These are phyloP conservation scores for Trachelus stipa DNA, from an alignment of 2,888 invertebrate species.

Conservation along the genomic window DNA sequence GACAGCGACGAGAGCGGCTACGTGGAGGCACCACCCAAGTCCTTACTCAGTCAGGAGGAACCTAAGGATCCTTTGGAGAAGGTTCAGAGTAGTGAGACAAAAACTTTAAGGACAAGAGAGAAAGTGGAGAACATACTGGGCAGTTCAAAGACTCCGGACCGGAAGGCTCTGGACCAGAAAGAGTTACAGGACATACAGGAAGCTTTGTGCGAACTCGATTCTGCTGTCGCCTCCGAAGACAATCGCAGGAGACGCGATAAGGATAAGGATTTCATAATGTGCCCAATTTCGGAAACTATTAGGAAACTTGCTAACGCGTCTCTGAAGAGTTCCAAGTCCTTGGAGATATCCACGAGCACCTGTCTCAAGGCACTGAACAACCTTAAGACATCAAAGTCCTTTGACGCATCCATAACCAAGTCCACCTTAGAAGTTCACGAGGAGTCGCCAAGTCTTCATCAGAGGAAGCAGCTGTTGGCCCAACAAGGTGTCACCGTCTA, in stretches of 20 bases:
- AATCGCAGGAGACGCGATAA: constrained; percentile 36
- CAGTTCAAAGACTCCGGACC: constrained; percentile 23
- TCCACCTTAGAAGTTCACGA: constrained; percentile 45
- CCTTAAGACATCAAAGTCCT: constrained; percentile 50
- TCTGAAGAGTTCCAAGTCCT: constrained; percentile 54
- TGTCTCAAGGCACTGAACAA: constrained; percentile 53
- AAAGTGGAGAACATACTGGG: constrained; percentile 5
- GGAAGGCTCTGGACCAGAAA: constrained; percentile 22
- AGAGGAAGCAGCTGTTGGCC: constrained; percentile 60
- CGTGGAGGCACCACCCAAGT: constrained; percentile 74
- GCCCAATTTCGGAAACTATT: constrained; percentile 63
- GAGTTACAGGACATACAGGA: constrained; percentile 4
- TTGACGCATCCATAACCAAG: constrained; percentile 36
- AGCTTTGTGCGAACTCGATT: constrained; percentile 8
- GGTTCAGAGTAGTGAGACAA: constrained; percentile 15
- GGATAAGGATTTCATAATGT: constrained; percentile 58
- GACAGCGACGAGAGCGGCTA: constrained; percentile 93
- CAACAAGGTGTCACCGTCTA: constrained; percentile 62
- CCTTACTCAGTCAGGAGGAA: constrained; percentile 28
- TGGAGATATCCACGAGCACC: constrained; percentile 52
- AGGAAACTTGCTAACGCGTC: constrained; percentile 62
- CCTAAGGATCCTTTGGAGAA: constrained; percentile 13
- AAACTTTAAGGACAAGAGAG: not conserved
- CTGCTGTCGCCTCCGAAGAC: constrained; percentile 16
- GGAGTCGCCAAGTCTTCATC: constrained; percentile 62